phyloP scores from a whole-genome alignment of 2,113 vertebrate genomes.

The Henicopernis longicauda region DNA sequence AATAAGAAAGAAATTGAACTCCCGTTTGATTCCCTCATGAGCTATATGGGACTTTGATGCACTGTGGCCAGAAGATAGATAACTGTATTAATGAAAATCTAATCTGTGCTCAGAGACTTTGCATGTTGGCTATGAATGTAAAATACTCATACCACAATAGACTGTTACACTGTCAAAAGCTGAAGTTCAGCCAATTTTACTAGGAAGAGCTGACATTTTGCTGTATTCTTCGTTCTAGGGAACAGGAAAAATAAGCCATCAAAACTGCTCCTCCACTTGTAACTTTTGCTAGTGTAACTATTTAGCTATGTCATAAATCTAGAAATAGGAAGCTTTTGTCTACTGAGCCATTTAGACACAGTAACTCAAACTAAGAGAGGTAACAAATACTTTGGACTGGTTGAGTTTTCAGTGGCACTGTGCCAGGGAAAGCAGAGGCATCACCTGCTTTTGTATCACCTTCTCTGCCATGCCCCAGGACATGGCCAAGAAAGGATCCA shows the following conservation, averaged over 20 bases:
- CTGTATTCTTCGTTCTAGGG: neutral
- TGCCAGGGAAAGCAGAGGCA: neutral
- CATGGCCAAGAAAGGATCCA: neutral
- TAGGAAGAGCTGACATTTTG: slow-evolving; percentile 9
- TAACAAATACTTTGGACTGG: neutral
- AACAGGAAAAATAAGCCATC: neutral
- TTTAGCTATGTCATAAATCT: neutral
- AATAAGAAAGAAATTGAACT: slow-evolving; percentile 6
- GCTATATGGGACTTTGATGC: neutral
- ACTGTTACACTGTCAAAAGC: slow-evolving; percentile 8
- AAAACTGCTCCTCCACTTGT: neutral
- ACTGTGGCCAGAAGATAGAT: neutral
- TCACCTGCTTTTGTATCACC: neutral
- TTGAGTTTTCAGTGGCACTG: neutral
- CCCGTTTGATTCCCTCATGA: neutral
- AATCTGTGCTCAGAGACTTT: slow-evolving; percentile 18
- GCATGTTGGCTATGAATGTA: neutral
- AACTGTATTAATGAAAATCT: slow-evolving; percentile 12
- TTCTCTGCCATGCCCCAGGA: neutral
- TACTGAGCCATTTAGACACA: neutral
- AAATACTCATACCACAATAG: slow-evolving; percentile 49
- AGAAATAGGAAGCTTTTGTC: neutral
- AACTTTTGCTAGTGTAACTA: neutral
- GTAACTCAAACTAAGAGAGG: neutral
- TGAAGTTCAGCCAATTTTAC: slow-evolving; percentile 39